phyloP scores from a whole-genome alignment of 30 jellyfish, hydroid and myxozoan species.

The Turritopsis dohrnii region DNA sequence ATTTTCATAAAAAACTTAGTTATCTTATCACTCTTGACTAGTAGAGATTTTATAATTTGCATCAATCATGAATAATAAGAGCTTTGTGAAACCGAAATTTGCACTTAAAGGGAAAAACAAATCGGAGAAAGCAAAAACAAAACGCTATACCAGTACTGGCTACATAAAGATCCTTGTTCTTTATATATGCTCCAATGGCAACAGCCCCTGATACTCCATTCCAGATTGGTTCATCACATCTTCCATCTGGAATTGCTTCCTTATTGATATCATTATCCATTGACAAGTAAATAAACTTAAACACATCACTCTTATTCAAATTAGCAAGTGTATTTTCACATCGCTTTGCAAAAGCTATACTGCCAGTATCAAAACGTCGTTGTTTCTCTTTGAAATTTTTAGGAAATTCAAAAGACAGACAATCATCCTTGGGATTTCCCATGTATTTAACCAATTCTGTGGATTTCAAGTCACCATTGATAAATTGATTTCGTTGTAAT shows the following conservation, averaged over 20 bases:
- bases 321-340: background rate
- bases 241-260: conserved; percentile 91
- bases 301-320: conserved; percentile 30
- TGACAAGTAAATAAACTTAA: conserved; percentile 46
- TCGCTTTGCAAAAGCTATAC: conserved; percentile 26
- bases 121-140: background rate
- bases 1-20: background rate
- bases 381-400: conserved; percentile 56
- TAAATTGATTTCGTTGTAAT: background rate
- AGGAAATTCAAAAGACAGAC: conserved; percentile 44
- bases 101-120: too few relatives aligned
- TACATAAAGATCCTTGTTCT: conserved; percentile 58
- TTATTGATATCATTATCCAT: conserved; percentile 76
- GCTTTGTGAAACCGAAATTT: too few relatives aligned
- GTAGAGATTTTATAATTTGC: background rate
- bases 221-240: conserved; percentile 71
- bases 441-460: conserved; percentile 7
- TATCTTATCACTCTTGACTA: too few relatives aligned
- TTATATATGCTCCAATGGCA: conserved; percentile 79
- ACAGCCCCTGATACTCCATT: conserved; percentile 95
- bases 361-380: conserved; percentile 50
- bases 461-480: conserved; percentile 6
- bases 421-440: conserved; percentile 52
- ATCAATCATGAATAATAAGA: too few relatives aligned
- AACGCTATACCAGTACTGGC: conserved; percentile 89